These are phyloP conservation scores for Mythimna albipuncta DNA, from an alignment of 2,888 invertebrate species.

Conservation along the genomic window DNA sequence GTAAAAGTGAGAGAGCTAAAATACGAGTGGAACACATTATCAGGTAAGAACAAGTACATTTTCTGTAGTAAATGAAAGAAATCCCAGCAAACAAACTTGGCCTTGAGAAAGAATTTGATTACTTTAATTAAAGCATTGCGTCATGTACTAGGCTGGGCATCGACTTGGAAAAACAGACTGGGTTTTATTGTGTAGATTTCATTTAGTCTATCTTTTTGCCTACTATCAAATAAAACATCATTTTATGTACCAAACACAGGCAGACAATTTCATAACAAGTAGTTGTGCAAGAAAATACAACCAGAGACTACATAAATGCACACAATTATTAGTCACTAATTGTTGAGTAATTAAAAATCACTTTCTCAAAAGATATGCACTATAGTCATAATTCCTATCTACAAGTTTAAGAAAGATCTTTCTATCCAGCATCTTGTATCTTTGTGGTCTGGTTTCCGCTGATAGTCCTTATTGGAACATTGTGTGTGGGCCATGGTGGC, in stretches of 20 bases:
- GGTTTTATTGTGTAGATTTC: slow-evolving; percentile 6
- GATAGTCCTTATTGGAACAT: too few relatives aligned
- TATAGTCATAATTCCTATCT: neutral
- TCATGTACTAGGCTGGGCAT: slow-evolving; percentile 48
- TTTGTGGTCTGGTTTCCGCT: too few relatives aligned
- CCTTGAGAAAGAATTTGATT: slow-evolving; percentile 48
- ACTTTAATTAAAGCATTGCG: slow-evolving; percentile 50
- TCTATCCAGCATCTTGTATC: too few relatives aligned
- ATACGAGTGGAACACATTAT: slow-evolving; percentile 99
- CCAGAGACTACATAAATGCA: neutral
- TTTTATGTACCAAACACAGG: neutral
- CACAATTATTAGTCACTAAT: neutral
- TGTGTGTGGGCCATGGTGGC: too few relatives aligned
- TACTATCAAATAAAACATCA: neutral
- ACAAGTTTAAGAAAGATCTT: neutral
- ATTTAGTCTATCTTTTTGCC: neutral
- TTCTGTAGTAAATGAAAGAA: neutral
- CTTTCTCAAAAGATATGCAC: too few relatives aligned
- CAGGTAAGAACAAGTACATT: slow-evolving; percentile 84
- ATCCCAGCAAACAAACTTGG: slow-evolving; percentile 27
- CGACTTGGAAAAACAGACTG: slow-evolving; percentile 4
- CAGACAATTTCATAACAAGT: neutral
- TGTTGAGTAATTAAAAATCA: too few relatives aligned
- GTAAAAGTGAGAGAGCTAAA: slow-evolving; percentile 97
- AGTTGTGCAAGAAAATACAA: neutral